Evolutionary conservation across 2,888 invertebrate species (phyloP).

Genomic region (Folsomia manolachei): DNA sequence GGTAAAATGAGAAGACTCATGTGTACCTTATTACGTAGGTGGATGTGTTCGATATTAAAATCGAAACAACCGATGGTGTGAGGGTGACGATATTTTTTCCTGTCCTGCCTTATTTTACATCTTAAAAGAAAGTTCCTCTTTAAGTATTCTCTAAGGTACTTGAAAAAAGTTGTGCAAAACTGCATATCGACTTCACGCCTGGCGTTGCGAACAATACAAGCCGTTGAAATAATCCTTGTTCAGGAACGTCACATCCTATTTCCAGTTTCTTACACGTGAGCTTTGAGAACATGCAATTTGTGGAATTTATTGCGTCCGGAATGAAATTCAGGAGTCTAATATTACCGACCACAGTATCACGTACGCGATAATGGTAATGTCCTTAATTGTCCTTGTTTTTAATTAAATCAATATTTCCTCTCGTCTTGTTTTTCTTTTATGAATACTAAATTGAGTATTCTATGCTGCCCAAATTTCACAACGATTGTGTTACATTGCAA

Average conservation of each 20-base stretch:
- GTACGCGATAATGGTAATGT: slow-evolving; percentile 3
- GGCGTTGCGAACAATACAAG: background rate
- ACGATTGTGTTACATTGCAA: no score
- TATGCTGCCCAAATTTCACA: no score
- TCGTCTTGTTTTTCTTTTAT: background rate
- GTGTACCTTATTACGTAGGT: no score
- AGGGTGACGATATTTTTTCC: no score
- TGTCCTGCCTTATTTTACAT: no score
- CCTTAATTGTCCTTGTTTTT: background rate
- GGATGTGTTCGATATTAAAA: no score
- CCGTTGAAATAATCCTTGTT: background rate
- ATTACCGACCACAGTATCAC: background rate
- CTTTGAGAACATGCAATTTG: slow-evolving; percentile 6
- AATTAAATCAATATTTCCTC: background rate
- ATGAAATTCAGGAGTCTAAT: background rate
- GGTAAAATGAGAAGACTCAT: no score
- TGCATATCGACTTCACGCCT: background rate
- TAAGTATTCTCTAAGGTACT: no score
- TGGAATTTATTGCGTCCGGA: background rate
- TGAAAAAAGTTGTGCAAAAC: background rate
- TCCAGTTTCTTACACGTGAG: background rate
- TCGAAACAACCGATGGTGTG: no score
- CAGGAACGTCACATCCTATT: background rate
- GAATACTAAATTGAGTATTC: no score
- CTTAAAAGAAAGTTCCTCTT: no score